phyloP scores from a whole-genome alignment of 1,140 invertebrate species.

The Atta colombica region DNA sequence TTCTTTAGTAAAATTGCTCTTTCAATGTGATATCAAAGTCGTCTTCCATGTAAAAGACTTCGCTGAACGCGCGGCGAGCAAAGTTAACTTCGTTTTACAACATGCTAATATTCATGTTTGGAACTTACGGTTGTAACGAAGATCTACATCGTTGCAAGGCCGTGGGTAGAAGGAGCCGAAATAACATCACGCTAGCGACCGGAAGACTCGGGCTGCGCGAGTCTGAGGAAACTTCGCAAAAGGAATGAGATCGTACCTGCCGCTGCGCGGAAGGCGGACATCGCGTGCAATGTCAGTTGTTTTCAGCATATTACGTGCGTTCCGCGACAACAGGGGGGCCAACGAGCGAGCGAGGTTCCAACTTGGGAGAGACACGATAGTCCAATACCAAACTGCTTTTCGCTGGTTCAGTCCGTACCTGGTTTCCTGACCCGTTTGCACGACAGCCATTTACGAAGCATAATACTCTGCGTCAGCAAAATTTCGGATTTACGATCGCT shows the following conservation, averaged over 20 bases:
- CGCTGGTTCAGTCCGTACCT: slow-evolving; percentile 76
- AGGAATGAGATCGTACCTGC: slow-evolving; percentile 75
- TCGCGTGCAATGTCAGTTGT: slow-evolving; percentile 84
- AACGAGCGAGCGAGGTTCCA: slow-evolving; percentile 64
- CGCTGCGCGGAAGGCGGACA: slow-evolving; percentile 75
- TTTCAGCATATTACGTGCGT: slow-evolving; percentile 81
- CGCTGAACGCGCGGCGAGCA: background rate
- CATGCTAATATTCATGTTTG: background rate
- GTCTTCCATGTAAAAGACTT: background rate
- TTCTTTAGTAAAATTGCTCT: too few species aligned
- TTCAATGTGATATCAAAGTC: background rate
- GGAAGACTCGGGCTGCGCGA: slow-evolving; percentile 23
- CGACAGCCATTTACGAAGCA: slow-evolving; percentile 44
- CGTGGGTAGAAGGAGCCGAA: background rate
- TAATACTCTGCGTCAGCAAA: slow-evolving; percentile 30
- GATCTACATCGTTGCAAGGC: background rate
- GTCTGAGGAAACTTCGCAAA: slow-evolving; percentile 33
- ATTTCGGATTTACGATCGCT: slow-evolving; percentile 26
- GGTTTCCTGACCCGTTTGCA: slow-evolving; percentile 79
- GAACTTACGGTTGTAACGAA: slow-evolving; percentile 9
- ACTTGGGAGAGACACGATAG: slow-evolving; percentile 79
- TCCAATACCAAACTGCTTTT: slow-evolving; percentile 69
- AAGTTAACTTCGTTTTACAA: background rate
- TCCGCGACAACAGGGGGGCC: slow-evolving; percentile 83
- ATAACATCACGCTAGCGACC: slow-evolving; percentile 11